Evolutionary conservation across 1,140 invertebrate genomes (phyloP).

Genomic region (Drosophila trapezifrons): DNA sequence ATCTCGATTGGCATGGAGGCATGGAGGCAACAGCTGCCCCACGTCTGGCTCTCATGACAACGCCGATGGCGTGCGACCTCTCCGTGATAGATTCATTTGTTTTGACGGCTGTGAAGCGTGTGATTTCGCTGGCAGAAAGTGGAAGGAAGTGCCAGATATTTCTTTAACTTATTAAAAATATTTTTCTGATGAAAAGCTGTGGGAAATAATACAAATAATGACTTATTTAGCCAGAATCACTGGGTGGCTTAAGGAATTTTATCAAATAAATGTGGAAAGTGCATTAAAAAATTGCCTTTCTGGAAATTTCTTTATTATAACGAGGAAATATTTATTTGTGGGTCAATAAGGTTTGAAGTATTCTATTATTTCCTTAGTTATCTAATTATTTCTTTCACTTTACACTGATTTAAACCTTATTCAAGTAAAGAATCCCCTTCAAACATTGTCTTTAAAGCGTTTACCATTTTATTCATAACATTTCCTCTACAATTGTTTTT

Average conservation of each 20-base stretch:
- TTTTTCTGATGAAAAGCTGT: conserved; percentile 18
- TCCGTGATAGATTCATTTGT: conserved; percentile 62
- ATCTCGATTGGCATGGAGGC: not conserved
- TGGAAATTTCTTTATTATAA: too few relatives aligned
- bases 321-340: too few relatives aligned
- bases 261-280: not conserved
- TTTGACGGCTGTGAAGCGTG: conserved; percentile 55
- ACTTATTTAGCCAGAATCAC: not conserved
- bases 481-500: conserved; percentile 3
- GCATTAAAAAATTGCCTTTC: not conserved
- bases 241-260: not conserved
- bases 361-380: not conserved
- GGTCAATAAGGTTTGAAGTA: not conserved
- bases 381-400: too few relatives aligned
- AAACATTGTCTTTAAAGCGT: not conserved
- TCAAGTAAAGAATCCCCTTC: not conserved
- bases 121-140: conserved; percentile 25
- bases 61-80: conserved; percentile 64
- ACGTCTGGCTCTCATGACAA: conserved; percentile 50
- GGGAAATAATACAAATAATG: not conserved
- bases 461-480: conserved; percentile 31
- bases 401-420: too few relatives aligned
- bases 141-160: conserved; percentile 34
- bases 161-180: conserved; percentile 15
- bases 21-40: conserved; percentile 25